phyloP scores from a whole-genome alignment of 2,797 vertebrate species.

The Sebastes cheni region DNA sequence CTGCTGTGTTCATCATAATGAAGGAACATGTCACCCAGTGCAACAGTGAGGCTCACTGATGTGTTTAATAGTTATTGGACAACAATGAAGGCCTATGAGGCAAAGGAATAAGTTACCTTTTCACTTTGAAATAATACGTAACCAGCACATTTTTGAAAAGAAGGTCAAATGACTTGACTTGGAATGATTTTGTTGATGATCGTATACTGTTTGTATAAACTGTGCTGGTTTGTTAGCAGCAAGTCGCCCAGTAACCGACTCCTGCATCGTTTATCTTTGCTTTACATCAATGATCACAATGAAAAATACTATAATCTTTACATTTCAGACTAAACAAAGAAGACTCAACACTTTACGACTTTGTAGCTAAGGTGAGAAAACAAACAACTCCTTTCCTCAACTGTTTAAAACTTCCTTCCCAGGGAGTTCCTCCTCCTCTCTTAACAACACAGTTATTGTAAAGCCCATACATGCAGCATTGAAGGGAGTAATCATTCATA shows the following conservation, averaged over 20 bases:
- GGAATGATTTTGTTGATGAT: not conserved
- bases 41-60: not conserved
- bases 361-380: slow-evolving; percentile 33
- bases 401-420: slow-evolving; percentile 36
- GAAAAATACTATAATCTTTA: not conserved
- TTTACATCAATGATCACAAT: not conserved
- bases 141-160: not conserved
- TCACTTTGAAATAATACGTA: not conserved
- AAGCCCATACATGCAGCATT: slow-evolving; percentile 17
- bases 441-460: slow-evolving; percentile 21
- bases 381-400: slow-evolving; percentile 33
- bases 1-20: too few species aligned
- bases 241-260: not conserved
- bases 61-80: not conserved
- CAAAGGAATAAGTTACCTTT: not conserved
- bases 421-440: slow-evolving; percentile 22
- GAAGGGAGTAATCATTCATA: slow-evolving; percentile 52
- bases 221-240: not conserved
- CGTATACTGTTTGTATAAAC: not conserved
- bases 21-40: not conserved
- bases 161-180: not conserved
- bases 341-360: not conserved
- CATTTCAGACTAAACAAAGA: not conserved
- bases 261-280: not conserved
- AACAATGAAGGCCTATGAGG: not conserved